Base-by-base conservation (phyloP, 1,140 invertebrate species). In the Penaeus vannamei region DNA sequence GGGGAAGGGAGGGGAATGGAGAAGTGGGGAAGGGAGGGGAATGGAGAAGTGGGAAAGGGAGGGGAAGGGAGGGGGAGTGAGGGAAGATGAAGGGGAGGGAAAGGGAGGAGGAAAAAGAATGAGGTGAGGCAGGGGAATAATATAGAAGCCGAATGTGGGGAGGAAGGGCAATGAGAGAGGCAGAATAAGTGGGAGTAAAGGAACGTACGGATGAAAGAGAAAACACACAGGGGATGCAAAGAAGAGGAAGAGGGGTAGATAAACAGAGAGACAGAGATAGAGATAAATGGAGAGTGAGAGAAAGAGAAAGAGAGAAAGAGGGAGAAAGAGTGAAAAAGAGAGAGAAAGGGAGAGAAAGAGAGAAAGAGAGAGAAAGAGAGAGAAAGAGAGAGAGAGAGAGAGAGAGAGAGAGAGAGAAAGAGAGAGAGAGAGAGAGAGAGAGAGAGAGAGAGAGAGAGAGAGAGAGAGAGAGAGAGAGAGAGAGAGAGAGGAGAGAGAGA, bases 41-140 rank as follows among this genome's bases (percentile, higher is more conserved):
- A 5, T 1, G 26, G 69, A 26, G 17, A 8, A 29, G 36, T 10
- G 10, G 14, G 26, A 22, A 26, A 5, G 14, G 7, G 14, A 5
- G 22, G 4, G 69, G 26, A 14, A 32, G 26, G 36, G n/a, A 1
- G 26, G 20, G 1, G n/a, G 23, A 1, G 26, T 17, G 20, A 72
- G n/a, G 29, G 0, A 0, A 12, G 29, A 0, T 14, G 20, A 29
- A 29, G 26, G 29, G 20, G 3, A 5, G 3, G n/a, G 5, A 26
- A 76, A n/a, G 10, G 69, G n/a, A 26, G 32, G 69, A 76, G 69
- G 26, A 64, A 76, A 86, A 23, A 61, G 76, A 80, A 59, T 32
- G 53, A 32, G 26, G 62, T 4, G 1, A n/a, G 23, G 81, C 0
- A n/a, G 59, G 26, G 17, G n/a, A 83, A 22, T 32, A 32, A 19